Base-by-base conservation (phyloP, 1,140 invertebrate genomes). In the Meloidogyne exigua region DNA sequence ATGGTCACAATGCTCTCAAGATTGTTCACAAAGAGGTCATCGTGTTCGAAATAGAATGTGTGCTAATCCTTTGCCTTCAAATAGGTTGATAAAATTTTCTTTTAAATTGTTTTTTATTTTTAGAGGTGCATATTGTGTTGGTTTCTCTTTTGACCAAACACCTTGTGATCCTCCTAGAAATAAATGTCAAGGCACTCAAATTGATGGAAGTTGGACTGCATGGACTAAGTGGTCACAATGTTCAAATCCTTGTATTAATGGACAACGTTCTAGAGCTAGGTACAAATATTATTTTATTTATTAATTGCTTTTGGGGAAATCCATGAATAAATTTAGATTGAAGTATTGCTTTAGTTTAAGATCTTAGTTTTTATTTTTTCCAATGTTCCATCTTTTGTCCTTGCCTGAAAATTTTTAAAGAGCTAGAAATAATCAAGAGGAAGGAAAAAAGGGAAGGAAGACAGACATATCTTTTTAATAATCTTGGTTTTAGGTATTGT, bases 1-100 rank as follows among this genome's bases (percentile, higher is more conserved):
- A 39, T 95, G 93, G 92, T 75, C 90, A 23, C 42, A 23, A 0
- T 95, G 94, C 88, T 92, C 91, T 25, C 91, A 90, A 7, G 90
- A 90, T 15, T 95, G 94, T 85, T 93, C 92, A 0, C 91, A 70
- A 42, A 76, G 91, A 0, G 94, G 94, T 0, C 90, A 91, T 25
- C 93, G 94, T 88, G 89, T 89, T 66, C 89, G 92, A 18, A 90
- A 90, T 63, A 86, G 92, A 36, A 88, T 88, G 39, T 92, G 92
- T 76, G 77, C 85, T 25, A 78, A 82, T 63, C 85, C 85, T n/a
- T 69, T 88, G 21, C 88, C 88, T 25, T 78, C 86, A 11, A 88
- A 88, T 39, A 72, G 85, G 76, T 78, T 10, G 62, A 57, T 15
- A 7, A 39, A 18, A 9, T 13, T 12, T 25, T 18, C 5, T 10